Base-by-base conservation (phyloP, 2,888 invertebrate genomes). In the Coleophora flavipennella region DNA sequence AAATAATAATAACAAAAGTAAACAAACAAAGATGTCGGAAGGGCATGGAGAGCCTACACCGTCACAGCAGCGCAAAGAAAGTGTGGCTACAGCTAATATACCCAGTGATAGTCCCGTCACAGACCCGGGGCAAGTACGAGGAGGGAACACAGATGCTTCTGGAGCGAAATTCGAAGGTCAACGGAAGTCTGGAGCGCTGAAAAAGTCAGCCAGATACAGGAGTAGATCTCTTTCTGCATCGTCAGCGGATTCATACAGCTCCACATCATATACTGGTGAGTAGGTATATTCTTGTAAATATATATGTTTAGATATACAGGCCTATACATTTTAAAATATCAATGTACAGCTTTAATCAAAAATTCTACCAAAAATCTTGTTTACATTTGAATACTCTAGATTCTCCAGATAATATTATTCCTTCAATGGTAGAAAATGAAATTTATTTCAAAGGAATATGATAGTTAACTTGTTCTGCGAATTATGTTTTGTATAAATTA, bases 211-310 rank as follows among this genome's bases (percentile, higher is more conserved):
- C 53, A 88, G 96, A 38, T 95, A 96, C 67, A 86, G 96, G 39
- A 96, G 95, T 67, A 89, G 97, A 46, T 96, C 96, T 0, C 85
- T 96, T 14, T 97, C 97, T 9, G 96, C 96, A 3, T 96, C 96
- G 7, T 97, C 97, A 29, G 95, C 95, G 39, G 97, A 97, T 75
- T 96, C 96, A 13, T 97, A 96, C 81, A 96, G 96, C 76, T 96
- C 96, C 52, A 89, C 89, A 12, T 89, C 88, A 0, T 89, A 89
- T 54, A 89, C 89, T 31, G 89, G 89, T 78, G 45, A 74, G 81
- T 63, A 1, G 12, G 7, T 38, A 11, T 26, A 13, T 14, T 2
- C 1, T 33, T 13, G 10, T 8, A 14, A 31, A n/a, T n/a, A n/a
- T n/a, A n/a, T n/a, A n/a, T n/a, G n/a, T n/a, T n/a, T n/a, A n/a